phyloP scores from a whole-genome alignment of 1,140 invertebrate genomes.

The Lordiphosa stackelbergi region DNA sequence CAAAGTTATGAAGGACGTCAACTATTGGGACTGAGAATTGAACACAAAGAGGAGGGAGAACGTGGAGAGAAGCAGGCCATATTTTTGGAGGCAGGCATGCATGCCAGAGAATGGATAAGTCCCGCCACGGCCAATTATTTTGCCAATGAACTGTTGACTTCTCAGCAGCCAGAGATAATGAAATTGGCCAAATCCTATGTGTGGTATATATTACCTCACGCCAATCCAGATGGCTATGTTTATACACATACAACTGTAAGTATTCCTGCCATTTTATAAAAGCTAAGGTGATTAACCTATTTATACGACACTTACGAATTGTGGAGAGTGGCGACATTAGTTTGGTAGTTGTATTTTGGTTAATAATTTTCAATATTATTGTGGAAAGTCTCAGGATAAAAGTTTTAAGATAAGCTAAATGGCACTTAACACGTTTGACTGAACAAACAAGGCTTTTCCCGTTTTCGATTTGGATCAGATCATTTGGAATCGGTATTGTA shows the following conservation, averaged over 20 bases:
- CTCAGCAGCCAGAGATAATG: slow-evolving; percentile 74
- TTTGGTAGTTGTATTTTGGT: too few relatives aligned
- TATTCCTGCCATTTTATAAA: not conserved
- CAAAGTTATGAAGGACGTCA: slow-evolving; percentile 80
- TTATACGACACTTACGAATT: too few relatives aligned
- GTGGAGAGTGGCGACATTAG: too few relatives aligned
- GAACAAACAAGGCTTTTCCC: too few relatives aligned
- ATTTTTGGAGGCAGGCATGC: slow-evolving; percentile 81
- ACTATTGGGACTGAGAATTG: slow-evolving; percentile 81
- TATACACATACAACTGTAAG: slow-evolving; percentile 80
- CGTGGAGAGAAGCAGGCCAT: slow-evolving; percentile 73
- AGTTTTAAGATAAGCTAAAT: too few relatives aligned
- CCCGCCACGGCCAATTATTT: slow-evolving; percentile 85
- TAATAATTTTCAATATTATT: too few relatives aligned
- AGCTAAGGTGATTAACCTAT: too few relatives aligned
- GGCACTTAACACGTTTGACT: too few relatives aligned
- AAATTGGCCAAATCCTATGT: slow-evolving; percentile 80
- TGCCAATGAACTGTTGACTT: slow-evolving; percentile 81
- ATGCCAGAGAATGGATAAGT: slow-evolving; percentile 87
- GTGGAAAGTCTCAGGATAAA: too few relatives aligned
- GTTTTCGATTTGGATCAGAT: too few relatives aligned
- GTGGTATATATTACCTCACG: slow-evolving; percentile 84
- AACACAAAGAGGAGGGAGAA: slow-evolving; percentile 54
- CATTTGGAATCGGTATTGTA: too few relatives aligned
- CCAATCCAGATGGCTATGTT: slow-evolving; percentile 89